phyloP scores from a whole-genome alignment of 2,888 invertebrate species.

The Esperia sulphurella region DNA sequence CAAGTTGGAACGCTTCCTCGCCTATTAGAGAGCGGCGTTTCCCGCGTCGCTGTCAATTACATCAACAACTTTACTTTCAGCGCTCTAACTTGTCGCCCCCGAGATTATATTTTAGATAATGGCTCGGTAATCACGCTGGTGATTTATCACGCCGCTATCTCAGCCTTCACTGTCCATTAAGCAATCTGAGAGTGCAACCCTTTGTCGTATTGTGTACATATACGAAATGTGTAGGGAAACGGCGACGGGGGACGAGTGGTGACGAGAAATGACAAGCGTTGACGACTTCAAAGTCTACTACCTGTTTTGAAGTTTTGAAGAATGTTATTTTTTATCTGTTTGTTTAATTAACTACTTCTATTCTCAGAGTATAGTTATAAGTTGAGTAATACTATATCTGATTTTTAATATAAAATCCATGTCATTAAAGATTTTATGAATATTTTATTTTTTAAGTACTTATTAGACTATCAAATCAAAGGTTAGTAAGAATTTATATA shows the following conservation, averaged over 20 bases:
- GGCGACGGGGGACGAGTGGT: background rate
- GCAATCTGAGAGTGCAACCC: constrained; percentile 70
- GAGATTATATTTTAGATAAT: constrained; percentile 78
- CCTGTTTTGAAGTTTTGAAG: too few species aligned
- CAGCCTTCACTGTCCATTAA: constrained; percentile 78
- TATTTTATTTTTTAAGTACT: too few species aligned
- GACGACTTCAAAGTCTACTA: too few species aligned
- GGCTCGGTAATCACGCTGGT: constrained; percentile 71
- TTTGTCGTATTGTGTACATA: constrained; percentile 39
- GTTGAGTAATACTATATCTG: too few species aligned
- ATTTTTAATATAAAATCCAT: too few species aligned
- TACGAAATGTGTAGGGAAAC: constrained; percentile 11
- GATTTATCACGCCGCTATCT: constrained; percentile 78
- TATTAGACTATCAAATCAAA: too few species aligned
- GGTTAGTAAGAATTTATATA: too few species aligned
- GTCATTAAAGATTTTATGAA: too few species aligned
- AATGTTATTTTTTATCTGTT: too few species aligned
- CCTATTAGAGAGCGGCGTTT: constrained; percentile 2
- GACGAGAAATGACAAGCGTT: background rate
- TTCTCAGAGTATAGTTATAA: too few species aligned
- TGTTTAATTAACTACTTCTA: too few species aligned
- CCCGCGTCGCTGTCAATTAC: constrained; percentile 56
- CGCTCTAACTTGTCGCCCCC: constrained; percentile 50
- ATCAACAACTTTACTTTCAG: constrained; percentile 54
- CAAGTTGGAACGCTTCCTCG: background rate